A percentile compares a stretch with the other conserved stretches of the same genome.
These are phyloP conservation scores for Brachyopa scutellaris DNA, from an alignment of 2,888 invertebrate species.

Conservation along the genomic window DNA sequence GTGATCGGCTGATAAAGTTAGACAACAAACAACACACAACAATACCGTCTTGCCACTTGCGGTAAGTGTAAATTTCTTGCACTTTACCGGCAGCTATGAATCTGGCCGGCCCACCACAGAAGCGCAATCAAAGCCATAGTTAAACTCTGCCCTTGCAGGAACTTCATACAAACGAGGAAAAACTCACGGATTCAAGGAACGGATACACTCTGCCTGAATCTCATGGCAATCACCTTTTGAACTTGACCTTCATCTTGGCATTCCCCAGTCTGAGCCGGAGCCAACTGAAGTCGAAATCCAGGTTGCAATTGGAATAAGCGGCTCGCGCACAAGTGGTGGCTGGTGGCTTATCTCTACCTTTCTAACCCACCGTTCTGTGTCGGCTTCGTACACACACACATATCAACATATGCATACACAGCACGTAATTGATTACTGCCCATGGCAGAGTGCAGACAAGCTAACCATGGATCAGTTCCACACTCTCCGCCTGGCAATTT, in stretches of 20 bases:
- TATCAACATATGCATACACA: too few species aligned
- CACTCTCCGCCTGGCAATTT: constrained; percentile 70
- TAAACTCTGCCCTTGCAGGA: constrained; percentile 62
- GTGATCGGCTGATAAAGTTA: constrained; percentile 5
- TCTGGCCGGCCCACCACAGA: constrained; percentile 34
- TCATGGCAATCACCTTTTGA: constrained; percentile 69
- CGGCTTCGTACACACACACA: too few species aligned
- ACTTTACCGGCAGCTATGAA: neutral
- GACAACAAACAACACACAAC: constrained; percentile 10
- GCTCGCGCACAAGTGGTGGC: constrained; percentile 31
- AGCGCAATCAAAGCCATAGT: constrained; percentile 52
- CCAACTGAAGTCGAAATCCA: constrained; percentile 41
- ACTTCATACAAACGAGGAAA: neutral
- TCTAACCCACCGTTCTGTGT: neutral
- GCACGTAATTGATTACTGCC: constrained; percentile 69
- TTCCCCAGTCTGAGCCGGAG: constrained; percentile 9
- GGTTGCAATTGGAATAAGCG: constrained; percentile 39
- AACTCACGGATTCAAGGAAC: too few species aligned
- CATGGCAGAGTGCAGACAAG: constrained; percentile 72
- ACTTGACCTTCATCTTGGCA: constrained; percentile 69
- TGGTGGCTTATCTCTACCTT: constrained; percentile 48
- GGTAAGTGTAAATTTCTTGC: constrained; percentile 1
- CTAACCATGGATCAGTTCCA: constrained; percentile 72
- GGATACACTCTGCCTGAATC: neutral
- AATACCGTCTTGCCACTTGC: neutral